These are phyloP conservation scores for Phataginus tetradactyla DNA, from an alignment of 2,797 vertebrate species.

Conservation along the genomic window DNA sequence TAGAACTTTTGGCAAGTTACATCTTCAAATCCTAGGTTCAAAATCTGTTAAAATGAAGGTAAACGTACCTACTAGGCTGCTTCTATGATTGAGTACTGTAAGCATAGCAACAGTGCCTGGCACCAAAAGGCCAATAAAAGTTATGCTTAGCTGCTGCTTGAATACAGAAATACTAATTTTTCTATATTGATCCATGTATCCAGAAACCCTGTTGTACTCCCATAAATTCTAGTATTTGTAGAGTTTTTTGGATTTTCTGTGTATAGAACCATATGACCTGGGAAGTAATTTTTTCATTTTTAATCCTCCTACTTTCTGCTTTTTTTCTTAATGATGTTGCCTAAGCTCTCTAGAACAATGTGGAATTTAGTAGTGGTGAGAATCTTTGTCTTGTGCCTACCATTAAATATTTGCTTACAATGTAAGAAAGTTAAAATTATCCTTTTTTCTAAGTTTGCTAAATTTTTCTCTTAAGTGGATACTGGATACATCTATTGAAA, in stretches of 20 bases:
- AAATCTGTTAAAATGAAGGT: background rate
- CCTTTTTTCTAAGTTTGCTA: background rate
- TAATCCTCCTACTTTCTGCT: background rate
- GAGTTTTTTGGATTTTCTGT: background rate
- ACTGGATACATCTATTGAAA: conserved; percentile 5
- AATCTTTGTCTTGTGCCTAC: background rate
- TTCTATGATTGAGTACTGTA: conserved; percentile 26
- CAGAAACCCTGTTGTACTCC: background rate
- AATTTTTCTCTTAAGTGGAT: background rate
- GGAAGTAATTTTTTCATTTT: conserved; percentile 12
- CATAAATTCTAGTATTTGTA: background rate
- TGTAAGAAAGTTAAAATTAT: background rate
- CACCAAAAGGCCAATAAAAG: background rate
- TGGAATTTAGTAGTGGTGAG: background rate
- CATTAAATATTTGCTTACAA: conserved; percentile 13
- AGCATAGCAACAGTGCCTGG: background rate
- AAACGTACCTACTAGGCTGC: background rate
- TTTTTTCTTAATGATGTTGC: background rate
- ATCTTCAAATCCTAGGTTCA: background rate
- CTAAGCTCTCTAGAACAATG: background rate
- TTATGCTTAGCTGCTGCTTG: background rate
- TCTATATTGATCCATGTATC: background rate
- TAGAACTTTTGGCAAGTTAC: background rate
- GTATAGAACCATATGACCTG: background rate
- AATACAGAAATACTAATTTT: background rate